Evolutionary conservation across 2,113 vertebrate species (phyloP).

Genomic region (Phalacrocorax pelagicus): DNA sequence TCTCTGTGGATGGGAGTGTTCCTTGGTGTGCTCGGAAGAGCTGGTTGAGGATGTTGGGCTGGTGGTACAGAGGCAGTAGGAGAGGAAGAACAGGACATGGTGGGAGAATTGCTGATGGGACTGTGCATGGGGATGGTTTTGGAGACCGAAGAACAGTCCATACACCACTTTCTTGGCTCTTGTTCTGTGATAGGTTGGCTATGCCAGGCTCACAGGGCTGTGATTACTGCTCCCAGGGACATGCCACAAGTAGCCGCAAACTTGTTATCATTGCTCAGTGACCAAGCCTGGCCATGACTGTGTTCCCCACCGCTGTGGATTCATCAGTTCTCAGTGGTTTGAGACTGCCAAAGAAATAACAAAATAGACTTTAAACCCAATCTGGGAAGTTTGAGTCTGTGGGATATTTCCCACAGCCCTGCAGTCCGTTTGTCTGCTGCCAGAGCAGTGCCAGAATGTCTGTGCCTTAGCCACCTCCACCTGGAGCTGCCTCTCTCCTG

Average conservation of each 20-base stretch:
- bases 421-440: fast-evolving
- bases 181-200: neutral
- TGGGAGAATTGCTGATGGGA: neutral
- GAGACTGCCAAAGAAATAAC: neutral
- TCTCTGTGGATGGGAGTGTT: neutral
- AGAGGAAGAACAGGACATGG: neutral
- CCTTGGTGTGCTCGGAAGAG: neutral
- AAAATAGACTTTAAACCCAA: neutral
- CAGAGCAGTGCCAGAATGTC: fast-evolving
- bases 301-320: neutral
- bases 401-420: neutral
- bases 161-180: neutral
- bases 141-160: fast-evolving
- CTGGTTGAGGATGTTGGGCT: neutral
- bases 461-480: fast-evolving
- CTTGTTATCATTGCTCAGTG: neutral
- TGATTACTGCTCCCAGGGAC: fast-evolving
- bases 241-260: neutral
- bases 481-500: neutral
- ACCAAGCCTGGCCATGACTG: neutral
- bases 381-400: neutral
- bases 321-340: neutral
- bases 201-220: fast-evolving
- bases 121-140: neutral
- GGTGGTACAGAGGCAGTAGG: neutral